These are phyloP conservation scores for Elegia similella DNA, from an alignment of 2,888 invertebrate genomes.

Conservation along the genomic window DNA sequence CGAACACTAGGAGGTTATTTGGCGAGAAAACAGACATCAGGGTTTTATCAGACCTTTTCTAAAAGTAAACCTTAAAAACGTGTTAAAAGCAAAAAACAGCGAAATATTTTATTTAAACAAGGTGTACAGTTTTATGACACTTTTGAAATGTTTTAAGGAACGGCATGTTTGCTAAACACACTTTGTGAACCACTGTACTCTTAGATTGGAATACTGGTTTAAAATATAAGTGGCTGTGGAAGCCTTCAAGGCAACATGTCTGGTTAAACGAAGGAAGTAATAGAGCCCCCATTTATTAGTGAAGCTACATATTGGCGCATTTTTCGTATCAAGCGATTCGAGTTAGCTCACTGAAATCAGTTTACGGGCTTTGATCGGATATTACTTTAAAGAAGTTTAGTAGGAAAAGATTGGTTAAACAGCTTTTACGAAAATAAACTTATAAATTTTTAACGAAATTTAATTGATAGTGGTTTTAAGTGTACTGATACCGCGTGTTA, in stretches of 20 bases:
- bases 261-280: constrained; percentile 68
- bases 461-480: constrained; percentile 31
- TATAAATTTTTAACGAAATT: constrained; percentile 48
- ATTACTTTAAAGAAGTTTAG: constrained; percentile 75
- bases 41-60: too few species aligned
- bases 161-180: too few species aligned
- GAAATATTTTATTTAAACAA: too few species aligned
- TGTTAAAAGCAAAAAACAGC: too few species aligned
- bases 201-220: constrained; percentile 3
- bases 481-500: too few species aligned
- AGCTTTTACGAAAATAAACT: constrained; percentile 52
- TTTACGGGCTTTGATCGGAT: constrained; percentile 78
- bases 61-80: too few species aligned
- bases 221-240: not conserved
- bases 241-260: constrained; percentile 26
- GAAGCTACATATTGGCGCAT: constrained; percentile 56
- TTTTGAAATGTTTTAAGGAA: too few species aligned
- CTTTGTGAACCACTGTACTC: too few species aligned
- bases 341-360: constrained; percentile 77
- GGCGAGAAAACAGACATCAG: too few species aligned
- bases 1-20: too few species aligned
- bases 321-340: constrained; percentile 64
- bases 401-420: constrained; percentile 48
- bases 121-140: too few species aligned
- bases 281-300: constrained; percentile 69